Conservation (phyloP, 2,888 invertebrate genomes). For the Anthrax anthrax region DNA sequence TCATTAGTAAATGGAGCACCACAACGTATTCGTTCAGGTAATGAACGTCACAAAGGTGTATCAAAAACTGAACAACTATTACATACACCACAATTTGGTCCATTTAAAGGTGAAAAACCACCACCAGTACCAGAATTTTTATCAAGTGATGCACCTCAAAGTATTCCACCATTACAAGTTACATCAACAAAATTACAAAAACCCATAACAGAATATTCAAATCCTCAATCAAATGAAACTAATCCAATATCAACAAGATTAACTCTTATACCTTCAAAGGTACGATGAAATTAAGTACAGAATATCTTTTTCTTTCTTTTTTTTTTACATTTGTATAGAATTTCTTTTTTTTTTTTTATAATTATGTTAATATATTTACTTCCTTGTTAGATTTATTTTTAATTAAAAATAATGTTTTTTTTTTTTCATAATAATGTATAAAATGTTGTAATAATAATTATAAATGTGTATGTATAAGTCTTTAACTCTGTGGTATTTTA, state of each 20-base stretch:
- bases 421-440: not conserved
- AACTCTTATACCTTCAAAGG: conserved; percentile 18
- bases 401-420: not conserved
- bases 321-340: no score
- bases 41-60: conserved; percentile 20
- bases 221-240: conserved; percentile 13
- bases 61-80: conserved; percentile 45
- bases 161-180: conserved; percentile 13
- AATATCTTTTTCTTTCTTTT: no score
- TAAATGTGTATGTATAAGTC: not conserved
- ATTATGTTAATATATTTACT: no score
- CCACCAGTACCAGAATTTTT: conserved; percentile 39
- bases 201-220: conserved; percentile 20
- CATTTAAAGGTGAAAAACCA: conserved; percentile 59
- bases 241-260: conserved; percentile 30
- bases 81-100: conserved; percentile 55
- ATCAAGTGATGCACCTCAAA: conserved; percentile 26
- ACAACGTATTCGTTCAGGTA: conserved; percentile 19
- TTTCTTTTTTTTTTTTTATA: no score
- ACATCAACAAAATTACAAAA: conserved; percentile 16
- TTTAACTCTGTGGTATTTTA: not conserved
- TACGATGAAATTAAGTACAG: not conserved
- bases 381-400: no score
- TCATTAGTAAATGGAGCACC: conserved; percentile 43
- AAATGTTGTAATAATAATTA: not conserved